These are phyloP conservation scores for Ceyx margarethae DNA, from an alignment of 2,113 vertebrate species.

Conservation along the genomic window DNA sequence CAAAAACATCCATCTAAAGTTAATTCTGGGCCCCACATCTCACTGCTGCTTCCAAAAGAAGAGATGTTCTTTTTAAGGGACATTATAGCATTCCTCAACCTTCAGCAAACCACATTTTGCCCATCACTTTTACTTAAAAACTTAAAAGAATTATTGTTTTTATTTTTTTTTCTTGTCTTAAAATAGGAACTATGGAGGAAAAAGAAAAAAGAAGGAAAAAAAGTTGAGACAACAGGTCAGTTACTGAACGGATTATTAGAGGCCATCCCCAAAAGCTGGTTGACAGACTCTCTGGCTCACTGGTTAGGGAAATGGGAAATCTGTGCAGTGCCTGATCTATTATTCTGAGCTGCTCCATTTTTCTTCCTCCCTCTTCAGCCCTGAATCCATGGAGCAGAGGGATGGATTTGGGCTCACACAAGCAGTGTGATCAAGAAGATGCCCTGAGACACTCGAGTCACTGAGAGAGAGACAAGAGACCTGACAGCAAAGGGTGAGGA, in stretches of 20 bases:
- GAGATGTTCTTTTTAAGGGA: not conserved
- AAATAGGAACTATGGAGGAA: not conserved
- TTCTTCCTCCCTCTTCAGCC: not conserved
- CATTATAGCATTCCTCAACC: not conserved
- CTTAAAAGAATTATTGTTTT: not conserved
- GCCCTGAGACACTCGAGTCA: not conserved
- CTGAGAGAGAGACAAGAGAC: not conserved
- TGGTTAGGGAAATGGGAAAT: slow-evolving; percentile 42
- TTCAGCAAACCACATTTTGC: not conserved
- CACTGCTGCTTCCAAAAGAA: not conserved
- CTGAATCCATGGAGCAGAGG: not conserved
- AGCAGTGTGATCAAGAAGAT: not conserved
- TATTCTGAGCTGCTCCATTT: slow-evolving; percentile 25
- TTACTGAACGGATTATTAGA: not conserved
- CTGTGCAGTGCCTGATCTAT: slow-evolving; percentile 4
- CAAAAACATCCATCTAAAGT: not conserved
- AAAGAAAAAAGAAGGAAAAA: not conserved
- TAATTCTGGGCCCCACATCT: not conserved
- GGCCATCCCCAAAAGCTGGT: not conserved
- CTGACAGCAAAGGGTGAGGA: not conserved
- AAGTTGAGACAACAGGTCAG: not conserved
- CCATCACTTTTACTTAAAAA: not conserved
- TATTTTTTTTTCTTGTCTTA: not conserved
- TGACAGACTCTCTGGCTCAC: slow-evolving; percentile 32
- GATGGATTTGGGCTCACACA: not conserved